phyloP scores from a whole-genome alignment of 2,888 invertebrate species.

The Dorcus hopei region DNA sequence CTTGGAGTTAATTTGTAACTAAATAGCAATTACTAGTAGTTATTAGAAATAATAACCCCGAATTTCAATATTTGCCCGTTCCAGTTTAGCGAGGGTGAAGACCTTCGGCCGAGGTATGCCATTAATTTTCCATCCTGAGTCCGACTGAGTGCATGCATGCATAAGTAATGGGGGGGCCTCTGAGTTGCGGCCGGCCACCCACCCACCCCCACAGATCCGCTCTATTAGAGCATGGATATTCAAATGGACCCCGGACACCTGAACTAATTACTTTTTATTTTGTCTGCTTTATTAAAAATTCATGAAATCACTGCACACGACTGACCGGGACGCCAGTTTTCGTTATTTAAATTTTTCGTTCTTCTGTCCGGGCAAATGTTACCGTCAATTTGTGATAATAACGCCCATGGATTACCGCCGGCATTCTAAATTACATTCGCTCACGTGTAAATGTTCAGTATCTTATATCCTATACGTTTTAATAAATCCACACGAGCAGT shows the following conservation, averaged over 20 bases:
- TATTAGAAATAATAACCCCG: too few species aligned
- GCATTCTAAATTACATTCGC: too few species aligned
- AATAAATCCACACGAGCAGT: too few species aligned
- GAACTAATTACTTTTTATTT: conserved; percentile 1
- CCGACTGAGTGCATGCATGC: conserved; percentile 1
- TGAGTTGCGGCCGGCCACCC: neutral
- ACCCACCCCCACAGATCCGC: neutral
- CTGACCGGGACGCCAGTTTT: neutral
- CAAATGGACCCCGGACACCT: conserved; percentile 1
- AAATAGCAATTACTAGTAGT: too few species aligned
- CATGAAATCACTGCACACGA: neutral
- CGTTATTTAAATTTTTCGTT: neutral
- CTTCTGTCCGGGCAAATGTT: neutral
- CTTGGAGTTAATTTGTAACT: too few species aligned
- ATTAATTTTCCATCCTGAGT: neutral
- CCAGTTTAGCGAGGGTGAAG: too few species aligned
- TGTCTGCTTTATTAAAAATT: neutral
- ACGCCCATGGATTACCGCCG: too few species aligned
- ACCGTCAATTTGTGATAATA: neutral
- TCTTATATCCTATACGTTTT: too few species aligned
- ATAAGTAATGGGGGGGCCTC: neutral
- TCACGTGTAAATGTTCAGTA: too few species aligned
- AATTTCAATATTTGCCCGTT: too few species aligned
- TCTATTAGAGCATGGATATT: conserved; percentile 2
- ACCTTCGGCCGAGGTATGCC: neutral